These are phyloP conservation scores for Malthinus seriepunctatus DNA, from an alignment of 2,888 invertebrate species.

Conservation along the genomic window DNA sequence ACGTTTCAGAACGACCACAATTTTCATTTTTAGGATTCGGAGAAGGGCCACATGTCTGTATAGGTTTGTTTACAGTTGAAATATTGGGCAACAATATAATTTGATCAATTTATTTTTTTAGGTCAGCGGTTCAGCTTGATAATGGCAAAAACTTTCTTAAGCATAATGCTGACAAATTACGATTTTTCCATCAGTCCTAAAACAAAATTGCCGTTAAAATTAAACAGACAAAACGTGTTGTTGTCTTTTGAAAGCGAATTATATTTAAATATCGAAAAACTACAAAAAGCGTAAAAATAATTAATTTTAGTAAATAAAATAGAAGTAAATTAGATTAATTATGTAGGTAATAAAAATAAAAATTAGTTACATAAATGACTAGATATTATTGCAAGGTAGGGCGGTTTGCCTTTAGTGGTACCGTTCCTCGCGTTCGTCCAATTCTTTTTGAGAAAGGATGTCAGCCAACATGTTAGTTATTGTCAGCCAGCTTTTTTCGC, in stretches of 20 bases:
- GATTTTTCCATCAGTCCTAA: background rate
- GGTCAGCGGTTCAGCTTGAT: background rate
- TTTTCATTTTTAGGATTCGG: conserved; percentile 62
- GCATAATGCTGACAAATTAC: background rate
- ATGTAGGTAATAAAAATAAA: too few species aligned
- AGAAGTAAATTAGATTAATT: too few species aligned
- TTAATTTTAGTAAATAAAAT: background rate
- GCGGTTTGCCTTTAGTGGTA: too few species aligned
- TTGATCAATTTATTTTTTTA: background rate
- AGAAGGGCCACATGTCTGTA: conserved; percentile 61
- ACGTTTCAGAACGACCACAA: conserved; percentile 54
- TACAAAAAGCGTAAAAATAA: background rate
- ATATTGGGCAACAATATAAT: too few species aligned
- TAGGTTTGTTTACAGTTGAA: conserved; percentile 54
- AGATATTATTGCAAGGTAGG: too few species aligned
- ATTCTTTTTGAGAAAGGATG: too few species aligned
- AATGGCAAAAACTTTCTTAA: background rate
- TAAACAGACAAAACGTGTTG: background rate
- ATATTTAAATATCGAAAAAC: background rate
- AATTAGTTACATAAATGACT: too few species aligned
- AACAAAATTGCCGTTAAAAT: background rate
- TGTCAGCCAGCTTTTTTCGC: too few species aligned
- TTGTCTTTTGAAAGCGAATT: background rate
- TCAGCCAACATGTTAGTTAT: too few species aligned
- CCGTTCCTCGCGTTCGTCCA: too few species aligned